A percentile compares a stretch with the other conserved stretches of the same genome.
These are phyloP conservation scores for Hymenopus coronatus DNA, from an alignment of 2,888 invertebrate species.

Conservation along the genomic window DNA sequence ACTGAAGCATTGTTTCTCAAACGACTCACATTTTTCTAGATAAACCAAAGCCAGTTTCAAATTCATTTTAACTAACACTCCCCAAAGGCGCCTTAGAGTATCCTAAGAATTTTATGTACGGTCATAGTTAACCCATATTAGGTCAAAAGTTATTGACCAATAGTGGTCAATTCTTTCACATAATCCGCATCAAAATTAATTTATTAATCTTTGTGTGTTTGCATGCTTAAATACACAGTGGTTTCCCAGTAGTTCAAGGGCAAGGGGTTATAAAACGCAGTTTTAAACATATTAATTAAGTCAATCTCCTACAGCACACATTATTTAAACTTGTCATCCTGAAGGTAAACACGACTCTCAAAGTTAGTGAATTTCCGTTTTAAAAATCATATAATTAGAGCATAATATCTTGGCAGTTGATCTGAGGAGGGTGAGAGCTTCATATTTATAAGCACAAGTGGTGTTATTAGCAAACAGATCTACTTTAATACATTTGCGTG, in stretches of 20 bases:
- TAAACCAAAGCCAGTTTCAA: no score
- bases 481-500: neutral
- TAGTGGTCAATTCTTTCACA: no score
- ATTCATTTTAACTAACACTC: no score
- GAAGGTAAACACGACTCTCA: neutral
- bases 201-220: no score
- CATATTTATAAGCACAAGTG: neutral
- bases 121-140: no score
- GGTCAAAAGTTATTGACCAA: no score
- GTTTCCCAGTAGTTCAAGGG: neutral
- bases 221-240: neutral
- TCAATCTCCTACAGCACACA: neutral
- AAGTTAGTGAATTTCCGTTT: neutral
- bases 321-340: neutral
- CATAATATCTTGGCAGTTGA: neutral
- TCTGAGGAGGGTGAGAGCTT: neutral
- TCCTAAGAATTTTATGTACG: no score
- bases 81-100: no score
- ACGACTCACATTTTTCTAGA: no score
- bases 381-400: neutral
- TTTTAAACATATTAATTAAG: neutral
- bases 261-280: neutral
- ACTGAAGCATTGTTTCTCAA: no score
- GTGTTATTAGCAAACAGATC: neutral
- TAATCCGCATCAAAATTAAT: no score